These are phyloP conservation scores for Cyphomyrus plagiostoma DNA, from an alignment of 2,113 vertebrate species.

Conservation along the genomic window DNA sequence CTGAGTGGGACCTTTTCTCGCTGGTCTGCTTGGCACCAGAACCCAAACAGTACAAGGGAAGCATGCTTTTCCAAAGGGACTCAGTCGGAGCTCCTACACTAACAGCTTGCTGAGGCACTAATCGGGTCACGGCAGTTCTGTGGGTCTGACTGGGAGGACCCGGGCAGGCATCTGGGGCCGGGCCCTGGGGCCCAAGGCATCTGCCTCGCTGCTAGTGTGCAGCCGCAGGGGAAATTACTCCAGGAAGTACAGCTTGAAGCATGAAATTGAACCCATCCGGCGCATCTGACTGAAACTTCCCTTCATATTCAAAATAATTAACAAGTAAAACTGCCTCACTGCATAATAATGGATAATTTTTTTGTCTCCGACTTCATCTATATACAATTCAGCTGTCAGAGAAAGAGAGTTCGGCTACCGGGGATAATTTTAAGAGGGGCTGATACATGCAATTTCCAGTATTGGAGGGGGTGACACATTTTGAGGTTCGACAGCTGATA, in stretches of 20 bases:
- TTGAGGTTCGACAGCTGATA: background rate
- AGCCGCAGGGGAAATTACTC: constrained; percentile 64
- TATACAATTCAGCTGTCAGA: constrained; percentile 19
- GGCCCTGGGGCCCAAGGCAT: constrained; percentile 3
- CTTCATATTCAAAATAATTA: constrained; percentile 62
- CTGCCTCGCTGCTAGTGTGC: constrained; percentile 18
- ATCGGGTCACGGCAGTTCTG: constrained; percentile 12
- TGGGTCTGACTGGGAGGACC: constrained; percentile 18
- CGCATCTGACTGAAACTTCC: constrained; percentile 50
- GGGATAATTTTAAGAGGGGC: background rate
- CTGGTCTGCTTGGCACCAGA: constrained; percentile 14
- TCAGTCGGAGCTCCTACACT: constrained; percentile 20
- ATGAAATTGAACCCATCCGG: constrained; percentile 69
- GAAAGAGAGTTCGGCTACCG: background rate
- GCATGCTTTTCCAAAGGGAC: constrained; percentile 23
- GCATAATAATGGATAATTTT: constrained; percentile 32
- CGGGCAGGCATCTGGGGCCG: background rate
- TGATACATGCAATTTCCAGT: background rate
- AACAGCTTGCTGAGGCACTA: constrained; percentile 21
- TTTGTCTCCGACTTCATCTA: constrained; percentile 32
- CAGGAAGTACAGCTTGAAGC: constrained; percentile 53
- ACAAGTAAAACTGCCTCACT: constrained; percentile 41
- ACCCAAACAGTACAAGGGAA: constrained; percentile 12
- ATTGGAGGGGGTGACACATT: background rate
- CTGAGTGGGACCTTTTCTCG: constrained; percentile 1